Percentiles rank a stretch among this genome's conserved stretches.
Evolutionary conservation across 2,888 invertebrate species (phyloP).

Genomic region (Busseola fusca): DNA sequence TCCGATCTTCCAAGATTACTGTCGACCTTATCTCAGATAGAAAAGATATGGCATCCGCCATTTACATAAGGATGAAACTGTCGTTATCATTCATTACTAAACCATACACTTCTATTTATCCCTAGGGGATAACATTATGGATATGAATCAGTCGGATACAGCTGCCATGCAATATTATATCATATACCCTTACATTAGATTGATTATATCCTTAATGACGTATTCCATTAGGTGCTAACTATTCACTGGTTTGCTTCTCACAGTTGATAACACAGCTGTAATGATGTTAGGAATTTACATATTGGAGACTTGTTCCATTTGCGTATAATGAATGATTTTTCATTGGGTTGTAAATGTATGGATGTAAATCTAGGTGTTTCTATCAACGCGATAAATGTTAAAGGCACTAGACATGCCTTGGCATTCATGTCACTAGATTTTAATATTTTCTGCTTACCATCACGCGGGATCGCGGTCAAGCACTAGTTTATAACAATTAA

Average conservation of each 20-base stretch:
- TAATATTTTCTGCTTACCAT: no score
- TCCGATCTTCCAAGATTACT: background rate
- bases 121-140: constrained; percentile 15
- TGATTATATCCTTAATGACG: constrained; percentile 60
- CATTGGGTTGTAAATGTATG: background rate
- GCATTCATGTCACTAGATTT: no score
- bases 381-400: background rate
- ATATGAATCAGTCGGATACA: constrained; percentile 34
- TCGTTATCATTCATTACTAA: constrained; percentile 30
- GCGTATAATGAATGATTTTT: constrained; percentile 31
- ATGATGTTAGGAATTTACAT: constrained; percentile 40
- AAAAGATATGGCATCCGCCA: background rate
- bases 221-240: constrained; percentile 57
- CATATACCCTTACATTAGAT: constrained; percentile 48
- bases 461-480: no score
- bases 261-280: constrained; percentile 41
- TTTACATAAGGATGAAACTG: constrained; percentile 26
- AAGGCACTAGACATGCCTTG: background rate
- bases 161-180: constrained; percentile 18
- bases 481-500: no score
- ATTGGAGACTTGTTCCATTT: constrained; percentile 19
- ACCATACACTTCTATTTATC: constrained; percentile 29
- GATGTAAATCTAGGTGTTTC: background rate
- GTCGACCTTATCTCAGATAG: background rate
- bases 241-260: constrained; percentile 42